Conservation (phyloP, 2,888 invertebrate genomes). For the Harmothoe impar region DNA sequence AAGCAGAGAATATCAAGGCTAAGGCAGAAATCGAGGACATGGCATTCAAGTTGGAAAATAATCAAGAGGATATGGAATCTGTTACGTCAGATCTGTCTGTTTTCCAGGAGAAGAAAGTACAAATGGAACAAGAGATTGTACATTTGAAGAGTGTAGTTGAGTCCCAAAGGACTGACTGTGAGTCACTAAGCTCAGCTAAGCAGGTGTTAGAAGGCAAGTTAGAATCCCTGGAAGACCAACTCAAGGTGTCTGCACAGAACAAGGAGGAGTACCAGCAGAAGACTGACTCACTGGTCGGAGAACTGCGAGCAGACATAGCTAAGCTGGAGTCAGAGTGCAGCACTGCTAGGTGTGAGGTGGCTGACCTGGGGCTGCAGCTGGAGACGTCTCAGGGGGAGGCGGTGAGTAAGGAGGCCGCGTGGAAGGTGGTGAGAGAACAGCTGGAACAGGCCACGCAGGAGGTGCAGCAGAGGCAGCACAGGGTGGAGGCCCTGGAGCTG, state of each 20-base stretch:
- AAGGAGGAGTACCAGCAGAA: not conserved
- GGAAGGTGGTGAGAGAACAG: not conserved
- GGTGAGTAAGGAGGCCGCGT: not conserved
- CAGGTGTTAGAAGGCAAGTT: not conserved
- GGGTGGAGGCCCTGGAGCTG: not conserved
- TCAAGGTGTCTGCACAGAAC: not conserved
- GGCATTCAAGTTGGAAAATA: not conserved
- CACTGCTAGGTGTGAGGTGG: not conserved
- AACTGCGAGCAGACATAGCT: not conserved
- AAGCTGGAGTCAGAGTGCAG: not conserved
- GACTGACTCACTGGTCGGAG: not conserved
- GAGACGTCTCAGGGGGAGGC: not conserved
- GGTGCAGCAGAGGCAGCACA: not conserved
- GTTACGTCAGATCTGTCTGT: not conserved
- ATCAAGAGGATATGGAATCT: not conserved
- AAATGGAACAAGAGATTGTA: not conserved
- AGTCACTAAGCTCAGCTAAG: not conserved
- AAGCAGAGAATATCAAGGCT: not conserved
- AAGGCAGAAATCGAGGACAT: slow-evolving; percentile 12
- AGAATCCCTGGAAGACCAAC: slow-evolving; percentile 26
- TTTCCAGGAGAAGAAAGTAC: not conserved
- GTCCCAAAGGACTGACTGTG: not conserved
- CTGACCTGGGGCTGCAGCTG: not conserved
- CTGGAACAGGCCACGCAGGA: not conserved
- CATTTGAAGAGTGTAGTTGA: not conserved